phyloP scores from a whole-genome alignment of 2,888 invertebrate species.

The Hemistola chrysoprasaria region DNA sequence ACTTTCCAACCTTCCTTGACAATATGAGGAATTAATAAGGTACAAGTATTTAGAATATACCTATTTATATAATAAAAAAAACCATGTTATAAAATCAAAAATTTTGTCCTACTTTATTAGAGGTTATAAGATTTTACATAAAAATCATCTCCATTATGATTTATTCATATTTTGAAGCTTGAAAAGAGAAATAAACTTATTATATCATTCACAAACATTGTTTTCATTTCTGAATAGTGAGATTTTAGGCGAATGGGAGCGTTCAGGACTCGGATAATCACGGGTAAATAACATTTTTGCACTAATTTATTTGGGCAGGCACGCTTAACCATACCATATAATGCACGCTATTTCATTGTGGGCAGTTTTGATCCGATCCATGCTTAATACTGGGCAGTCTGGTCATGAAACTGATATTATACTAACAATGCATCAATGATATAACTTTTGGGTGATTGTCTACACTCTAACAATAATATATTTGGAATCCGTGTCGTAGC shows the following conservation, averaged over 20 bases:
- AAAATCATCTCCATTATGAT: slow-evolving; percentile 43
- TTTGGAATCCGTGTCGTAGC: too few relatives aligned
- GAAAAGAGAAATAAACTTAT: slow-evolving; percentile 70
- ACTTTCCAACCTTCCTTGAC: slow-evolving; percentile 44
- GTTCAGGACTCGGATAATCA: slow-evolving; percentile 27
- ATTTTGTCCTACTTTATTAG: slow-evolving; percentile 39
- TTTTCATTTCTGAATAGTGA: slow-evolving; percentile 59
- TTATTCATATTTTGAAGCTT: slow-evolving; percentile 58
- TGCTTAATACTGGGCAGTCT: too few relatives aligned
- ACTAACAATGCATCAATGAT: too few relatives aligned
- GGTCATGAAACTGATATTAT: too few relatives aligned
- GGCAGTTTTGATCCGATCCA: too few relatives aligned
- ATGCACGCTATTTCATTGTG: too few relatives aligned
- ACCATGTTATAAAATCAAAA: slow-evolving; percentile 33
- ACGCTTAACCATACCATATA: too few relatives aligned
- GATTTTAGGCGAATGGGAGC: slow-evolving; percentile 18
- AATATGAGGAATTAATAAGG: slow-evolving; percentile 58
- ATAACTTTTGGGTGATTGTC: too few relatives aligned
- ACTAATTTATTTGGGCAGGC: slow-evolving; percentile 11
- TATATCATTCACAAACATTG: slow-evolving; percentile 71
- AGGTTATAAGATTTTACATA: slow-evolving; percentile 33
- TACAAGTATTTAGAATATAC: slow-evolving; percentile 55
- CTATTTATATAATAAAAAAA: slow-evolving; percentile 43
- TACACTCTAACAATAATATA: too few relatives aligned
- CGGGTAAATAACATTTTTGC: slow-evolving; percentile 30